A percentile compares a stretch with the other conserved stretches of the same genome.
These are phyloP conservation scores for Campoletis sonorensis DNA, from an alignment of 1,140 invertebrate genomes.

Conservation along the genomic window DNA sequence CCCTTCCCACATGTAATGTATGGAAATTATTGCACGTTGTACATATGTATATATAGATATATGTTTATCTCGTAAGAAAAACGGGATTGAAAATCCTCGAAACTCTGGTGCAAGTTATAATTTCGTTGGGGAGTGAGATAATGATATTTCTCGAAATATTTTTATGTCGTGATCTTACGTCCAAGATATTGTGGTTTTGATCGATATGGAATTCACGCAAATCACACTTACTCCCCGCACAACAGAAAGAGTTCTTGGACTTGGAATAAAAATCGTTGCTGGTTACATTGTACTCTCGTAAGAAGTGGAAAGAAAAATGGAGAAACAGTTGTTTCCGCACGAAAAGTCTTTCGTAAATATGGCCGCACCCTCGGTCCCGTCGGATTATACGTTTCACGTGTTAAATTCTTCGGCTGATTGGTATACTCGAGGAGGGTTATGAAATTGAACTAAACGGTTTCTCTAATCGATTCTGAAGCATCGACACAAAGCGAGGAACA, in stretches of 20 bases:
- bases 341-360: conserved; percentile 18
- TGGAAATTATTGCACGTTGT: conserved; percentile 29
- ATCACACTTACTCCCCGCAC: not conserved
- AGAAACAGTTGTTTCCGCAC: conserved; percentile 21
- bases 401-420: not conserved
- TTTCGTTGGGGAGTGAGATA: conserved; percentile 5
- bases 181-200: conserved; percentile 5
- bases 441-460: conserved; percentile 24
- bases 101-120: not conserved
- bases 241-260: not conserved
- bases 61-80: too few species aligned
- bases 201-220: conserved; percentile 7
- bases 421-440: not conserved
- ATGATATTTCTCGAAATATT: conserved; percentile 23
- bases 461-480: conserved; percentile 27
- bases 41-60: too few species aligned
- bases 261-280: not conserved
- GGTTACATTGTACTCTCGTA: not conserved
- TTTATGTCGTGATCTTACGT: not conserved
- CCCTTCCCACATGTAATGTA: conserved; percentile 31
- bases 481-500: not conserved
- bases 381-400: not conserved
- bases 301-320: not conserved
- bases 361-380: not conserved
- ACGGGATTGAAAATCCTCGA: conserved; percentile 4